These are phyloP conservation scores for Idris sp. DNA, from an alignment of 1,140 invertebrate genomes.

Conservation along the genomic window DNA sequence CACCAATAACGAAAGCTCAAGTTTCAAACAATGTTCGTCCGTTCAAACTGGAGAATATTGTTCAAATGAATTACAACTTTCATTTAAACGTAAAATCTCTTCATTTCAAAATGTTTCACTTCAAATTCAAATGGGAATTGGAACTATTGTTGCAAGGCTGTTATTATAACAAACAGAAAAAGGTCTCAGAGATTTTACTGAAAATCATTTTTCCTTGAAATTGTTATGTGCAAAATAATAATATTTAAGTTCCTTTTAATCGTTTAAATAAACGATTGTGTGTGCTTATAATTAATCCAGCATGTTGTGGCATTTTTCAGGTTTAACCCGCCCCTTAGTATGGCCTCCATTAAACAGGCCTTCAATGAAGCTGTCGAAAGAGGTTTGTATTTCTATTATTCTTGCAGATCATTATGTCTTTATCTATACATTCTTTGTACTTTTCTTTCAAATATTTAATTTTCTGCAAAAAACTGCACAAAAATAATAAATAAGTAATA, in stretches of 20 bases:
- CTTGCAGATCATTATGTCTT: constrained; percentile 8
- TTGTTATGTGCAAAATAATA: too few relatives aligned
- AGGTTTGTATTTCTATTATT: constrained; percentile 80
- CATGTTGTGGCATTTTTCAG: constrained; percentile 79
- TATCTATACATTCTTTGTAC: constrained; percentile 3
- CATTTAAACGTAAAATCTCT: constrained; percentile 9
- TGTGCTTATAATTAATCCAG: constrained; percentile 35
- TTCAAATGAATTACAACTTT: constrained; percentile 19
- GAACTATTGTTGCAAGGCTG: too few relatives aligned
- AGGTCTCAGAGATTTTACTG: too few relatives aligned
- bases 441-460: too few relatives aligned
- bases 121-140: too few relatives aligned
- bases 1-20: constrained; percentile 20
- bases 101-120: not conserved
- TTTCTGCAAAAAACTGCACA: too few relatives aligned
- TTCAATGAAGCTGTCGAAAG: constrained; percentile 94
- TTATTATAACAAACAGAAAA: too few relatives aligned
- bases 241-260: too few relatives aligned
- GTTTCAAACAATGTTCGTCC: constrained; percentile 29
- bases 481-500: too few relatives aligned
- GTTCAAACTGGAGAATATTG: not conserved
- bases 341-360: constrained; percentile 94
- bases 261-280: too few relatives aligned
- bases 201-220: constrained; percentile 6
- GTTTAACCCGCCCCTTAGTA: constrained; percentile 93